phyloP scores from a whole-genome alignment of 2,888 invertebrate species.

The Liodrosophila aerea region DNA sequence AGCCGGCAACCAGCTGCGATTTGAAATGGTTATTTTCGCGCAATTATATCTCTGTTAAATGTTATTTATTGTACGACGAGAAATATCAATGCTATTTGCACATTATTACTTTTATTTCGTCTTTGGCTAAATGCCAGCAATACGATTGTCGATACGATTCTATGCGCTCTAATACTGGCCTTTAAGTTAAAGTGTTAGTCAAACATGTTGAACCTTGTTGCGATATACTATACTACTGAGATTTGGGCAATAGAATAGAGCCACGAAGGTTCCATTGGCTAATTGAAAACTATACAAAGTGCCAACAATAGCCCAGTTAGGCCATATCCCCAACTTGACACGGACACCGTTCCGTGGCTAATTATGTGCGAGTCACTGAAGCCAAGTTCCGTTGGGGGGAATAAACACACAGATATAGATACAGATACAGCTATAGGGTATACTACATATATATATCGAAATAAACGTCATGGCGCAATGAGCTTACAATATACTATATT shows the following conservation, averaged over 20 bases:
- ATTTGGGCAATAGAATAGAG: constrained; percentile 30
- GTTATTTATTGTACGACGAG: constrained; percentile 41
- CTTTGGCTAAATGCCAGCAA: constrained; percentile 52
- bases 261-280: constrained; percentile 47
- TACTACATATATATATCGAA: constrained; percentile 29
- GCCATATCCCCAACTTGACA: constrained; percentile 18
- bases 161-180: constrained; percentile 37
- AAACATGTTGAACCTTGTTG: constrained; percentile 37
- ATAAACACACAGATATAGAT: constrained; percentile 13
- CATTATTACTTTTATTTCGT: constrained; percentile 28
- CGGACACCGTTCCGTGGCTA: constrained; percentile 47
- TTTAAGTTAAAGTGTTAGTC: constrained; percentile 27
- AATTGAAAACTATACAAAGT: constrained; percentile 39
- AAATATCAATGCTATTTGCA: constrained; percentile 42
- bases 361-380: constrained; percentile 59
- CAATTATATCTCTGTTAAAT: constrained; percentile 48
- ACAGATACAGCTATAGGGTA: constrained; percentile 7
- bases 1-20: constrained; percentile 47
- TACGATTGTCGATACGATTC: constrained; percentile 44
- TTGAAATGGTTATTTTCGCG: constrained; percentile 42
- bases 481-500: constrained; percentile 31
- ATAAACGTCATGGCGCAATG: constrained; percentile 55
- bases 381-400: constrained; percentile 54
- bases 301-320: constrained; percentile 32
- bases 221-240: constrained; percentile 17